Evolutionary conservation across 2,888 invertebrate species (phyloP).

Genomic region (Ophioninae sp.): DNA sequence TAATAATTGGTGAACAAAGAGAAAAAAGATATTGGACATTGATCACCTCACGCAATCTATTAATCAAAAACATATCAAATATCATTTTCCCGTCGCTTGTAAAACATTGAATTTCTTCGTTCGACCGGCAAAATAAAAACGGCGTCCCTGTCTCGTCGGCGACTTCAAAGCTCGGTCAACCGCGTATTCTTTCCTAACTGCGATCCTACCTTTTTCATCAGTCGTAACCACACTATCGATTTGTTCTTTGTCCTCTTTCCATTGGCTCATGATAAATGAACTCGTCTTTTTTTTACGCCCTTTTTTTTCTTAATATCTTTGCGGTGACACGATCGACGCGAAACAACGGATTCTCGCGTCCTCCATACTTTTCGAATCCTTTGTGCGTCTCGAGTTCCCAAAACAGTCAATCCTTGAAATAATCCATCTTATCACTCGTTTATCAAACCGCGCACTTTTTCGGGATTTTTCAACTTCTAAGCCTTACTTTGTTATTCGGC

Average conservation of each 20-base stretch:
- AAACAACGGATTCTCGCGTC: background rate
- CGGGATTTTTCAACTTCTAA: background rate
- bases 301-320: background rate
- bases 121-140: background rate
- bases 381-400: background rate
- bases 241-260: background rate
- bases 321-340: background rate
- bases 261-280: background rate
- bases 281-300: background rate
- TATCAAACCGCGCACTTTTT: background rate
- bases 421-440: background rate
- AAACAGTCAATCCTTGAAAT: background rate
- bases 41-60: background rate
- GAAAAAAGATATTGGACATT: too few relatives aligned
- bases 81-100: background rate
- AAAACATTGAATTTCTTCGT: background rate
- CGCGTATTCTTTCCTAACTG: background rate
- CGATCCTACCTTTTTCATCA: background rate
- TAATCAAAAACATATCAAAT: background rate
- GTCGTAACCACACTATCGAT: background rate
- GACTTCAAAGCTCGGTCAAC: background rate
- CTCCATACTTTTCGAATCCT: background rate
- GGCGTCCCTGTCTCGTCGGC: background rate
- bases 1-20: background rate
- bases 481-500: constrained; percentile 22